Percentiles rank a stretch among this genome's conserved stretches.
Conservation (phyloP, 2,797 vertebrate species). For the Rhinella marina region DNA sequence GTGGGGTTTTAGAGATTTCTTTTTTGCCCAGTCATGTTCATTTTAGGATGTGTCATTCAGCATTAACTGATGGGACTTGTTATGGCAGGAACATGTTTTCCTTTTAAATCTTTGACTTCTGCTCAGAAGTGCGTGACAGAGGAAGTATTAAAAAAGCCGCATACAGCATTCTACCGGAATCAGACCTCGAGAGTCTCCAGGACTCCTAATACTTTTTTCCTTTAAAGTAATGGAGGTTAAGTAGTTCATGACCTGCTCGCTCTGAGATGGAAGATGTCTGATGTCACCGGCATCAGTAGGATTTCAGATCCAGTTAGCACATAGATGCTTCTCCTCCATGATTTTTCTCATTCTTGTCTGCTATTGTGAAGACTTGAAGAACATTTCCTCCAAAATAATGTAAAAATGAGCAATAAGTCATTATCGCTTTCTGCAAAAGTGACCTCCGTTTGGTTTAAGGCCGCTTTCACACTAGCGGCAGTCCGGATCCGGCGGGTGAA, state of each 20-base stretch:
- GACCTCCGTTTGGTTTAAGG: too few species aligned
- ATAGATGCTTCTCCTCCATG: not conserved
- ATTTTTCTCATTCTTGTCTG: not conserved
- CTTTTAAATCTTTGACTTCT: constrained; percentile 34
- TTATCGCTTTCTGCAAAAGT: too few species aligned
- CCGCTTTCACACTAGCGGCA: too few species aligned
- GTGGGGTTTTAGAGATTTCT: too few species aligned
- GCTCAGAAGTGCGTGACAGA: not conserved
- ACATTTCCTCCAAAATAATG: too few species aligned
- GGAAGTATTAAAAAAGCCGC: not conserved
- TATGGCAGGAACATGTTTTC: constrained; percentile 28
- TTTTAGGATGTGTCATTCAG: constrained; percentile 8
- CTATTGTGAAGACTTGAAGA: not conserved
- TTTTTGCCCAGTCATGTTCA: not conserved
- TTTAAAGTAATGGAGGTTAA: constrained; percentile 44
- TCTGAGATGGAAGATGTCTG: constrained; percentile 35
- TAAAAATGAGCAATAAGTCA: too few species aligned
- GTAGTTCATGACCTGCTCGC: constrained; percentile 50
- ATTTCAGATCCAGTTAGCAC: not conserved
- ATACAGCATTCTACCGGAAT: not conserved
- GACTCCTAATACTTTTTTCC: constrained; percentile 39
- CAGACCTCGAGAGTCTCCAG: not conserved
- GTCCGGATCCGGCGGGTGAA: too few species aligned
- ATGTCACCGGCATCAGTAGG: constrained; percentile 32
- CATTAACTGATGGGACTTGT: constrained; percentile 1